A percentile compares a stretch with the other conserved stretches of the same genome.
phyloP scores from a whole-genome alignment of 2,113 vertebrate genomes.

The Baryphthengus martii region DNA sequence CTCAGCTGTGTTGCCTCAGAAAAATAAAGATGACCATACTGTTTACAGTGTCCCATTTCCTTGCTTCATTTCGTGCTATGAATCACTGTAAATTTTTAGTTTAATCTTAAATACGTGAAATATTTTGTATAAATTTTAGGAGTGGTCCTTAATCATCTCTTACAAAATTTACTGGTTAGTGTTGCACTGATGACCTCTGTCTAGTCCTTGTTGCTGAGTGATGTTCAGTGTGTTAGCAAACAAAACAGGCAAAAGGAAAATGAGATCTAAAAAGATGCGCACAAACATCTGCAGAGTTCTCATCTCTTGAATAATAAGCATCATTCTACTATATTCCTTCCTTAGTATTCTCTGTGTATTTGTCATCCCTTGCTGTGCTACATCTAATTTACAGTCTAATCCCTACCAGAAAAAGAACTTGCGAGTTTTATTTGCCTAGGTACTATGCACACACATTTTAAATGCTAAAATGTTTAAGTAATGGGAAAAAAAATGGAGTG shows the following conservation, averaged over 20 bases:
- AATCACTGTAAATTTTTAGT: background rate
- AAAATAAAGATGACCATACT: background rate
- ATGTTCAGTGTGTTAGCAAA: background rate
- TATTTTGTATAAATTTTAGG: background rate
- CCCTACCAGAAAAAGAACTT: background rate
- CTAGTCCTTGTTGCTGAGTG: background rate
- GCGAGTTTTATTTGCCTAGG: background rate
- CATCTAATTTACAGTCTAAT: conserved; percentile 21
- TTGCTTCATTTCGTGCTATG: background rate
- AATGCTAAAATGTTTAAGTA: background rate
- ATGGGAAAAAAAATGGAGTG: background rate
- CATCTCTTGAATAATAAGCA: conserved; percentile 42
- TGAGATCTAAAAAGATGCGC: background rate
- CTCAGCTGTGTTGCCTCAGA: background rate
- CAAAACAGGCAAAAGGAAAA: background rate
- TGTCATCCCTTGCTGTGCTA: conserved; percentile 8
- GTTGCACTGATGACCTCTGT: background rate
- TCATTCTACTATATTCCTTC: conserved; percentile 10
- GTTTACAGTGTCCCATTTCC: background rate
- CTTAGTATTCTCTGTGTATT: conserved; percentile 20
- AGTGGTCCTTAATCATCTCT: background rate
- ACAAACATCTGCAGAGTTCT: conserved; percentile 33
- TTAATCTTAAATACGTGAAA: background rate
- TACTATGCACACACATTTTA: background rate
- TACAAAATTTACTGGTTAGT: background rate